These are phyloP conservation scores for Notodonta ziczac DNA, from an alignment of 2,888 invertebrate species.

Conservation along the genomic window DNA sequence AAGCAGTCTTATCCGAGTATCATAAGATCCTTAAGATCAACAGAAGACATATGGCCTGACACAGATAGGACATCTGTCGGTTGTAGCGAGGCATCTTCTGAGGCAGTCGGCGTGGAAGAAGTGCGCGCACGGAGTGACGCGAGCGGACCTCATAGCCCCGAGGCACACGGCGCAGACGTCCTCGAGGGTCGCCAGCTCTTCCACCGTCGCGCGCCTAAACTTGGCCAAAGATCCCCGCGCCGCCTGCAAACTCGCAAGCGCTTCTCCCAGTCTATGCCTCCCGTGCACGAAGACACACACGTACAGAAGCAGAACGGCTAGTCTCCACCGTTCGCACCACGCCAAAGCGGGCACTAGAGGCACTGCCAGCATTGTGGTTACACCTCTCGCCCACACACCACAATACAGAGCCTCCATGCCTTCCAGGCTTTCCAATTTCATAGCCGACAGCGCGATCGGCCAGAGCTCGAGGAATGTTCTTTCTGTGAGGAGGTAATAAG, in stretches of 20 bases:
- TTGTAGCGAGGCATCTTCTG: slow-evolving; percentile 88
- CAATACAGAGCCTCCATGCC: slow-evolving; percentile 89
- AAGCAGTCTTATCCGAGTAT: slow-evolving; percentile 63
- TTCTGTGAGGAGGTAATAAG: slow-evolving; percentile 89
- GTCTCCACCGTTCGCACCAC: slow-evolving; percentile 83
- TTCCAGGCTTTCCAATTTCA: slow-evolving; percentile 87
- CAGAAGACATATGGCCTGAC: slow-evolving; percentile 87
- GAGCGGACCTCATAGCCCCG: slow-evolving; percentile 87
- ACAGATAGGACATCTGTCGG: slow-evolving; percentile 90
- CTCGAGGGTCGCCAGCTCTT: slow-evolving; percentile 88
- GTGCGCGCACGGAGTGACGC: slow-evolving; percentile 92
- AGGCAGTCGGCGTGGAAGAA: slow-evolving; percentile 92
- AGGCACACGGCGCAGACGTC: slow-evolving; percentile 93
- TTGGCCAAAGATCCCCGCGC: slow-evolving; percentile 86
- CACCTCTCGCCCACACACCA: slow-evolving; percentile 86
- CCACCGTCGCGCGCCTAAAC: slow-evolving; percentile 86
- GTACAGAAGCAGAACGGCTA: slow-evolving; percentile 85
- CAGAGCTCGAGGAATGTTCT: slow-evolving; percentile 88
- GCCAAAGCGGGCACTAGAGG: slow-evolving; percentile 84
- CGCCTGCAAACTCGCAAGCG: slow-evolving; percentile 79
- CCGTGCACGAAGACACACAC: slow-evolving; percentile 87
- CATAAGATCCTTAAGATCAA: slow-evolving; percentile 49
- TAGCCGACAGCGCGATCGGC: slow-evolving; percentile 82
- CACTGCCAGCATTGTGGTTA: slow-evolving; percentile 84
- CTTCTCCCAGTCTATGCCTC: slow-evolving; percentile 86